Base-by-base conservation (phyloP, 2,888 invertebrate genomes). In the Conistra vaccinii region DNA sequence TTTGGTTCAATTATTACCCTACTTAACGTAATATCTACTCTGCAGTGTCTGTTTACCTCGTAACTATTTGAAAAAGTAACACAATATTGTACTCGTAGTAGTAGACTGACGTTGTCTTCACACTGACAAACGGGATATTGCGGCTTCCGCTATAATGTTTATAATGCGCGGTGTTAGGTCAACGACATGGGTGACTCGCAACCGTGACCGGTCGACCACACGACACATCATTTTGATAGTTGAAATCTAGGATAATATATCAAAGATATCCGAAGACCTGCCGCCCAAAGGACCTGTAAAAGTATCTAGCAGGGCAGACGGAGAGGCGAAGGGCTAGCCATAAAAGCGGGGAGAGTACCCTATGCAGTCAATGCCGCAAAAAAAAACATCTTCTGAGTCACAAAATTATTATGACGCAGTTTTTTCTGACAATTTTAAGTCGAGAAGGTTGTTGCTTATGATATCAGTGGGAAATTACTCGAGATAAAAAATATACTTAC, bases 111-210 rank as follows among this genome's bases (percentile, higher is more conserved):
- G 35, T n/a, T 32, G 20, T 42, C 48, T 67, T 67, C 58, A 72
- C 55, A 45, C 79, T 29, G 61, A 63, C 55, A 57, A 81, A 78
- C 78, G 76, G 81, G 57, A 81, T 53, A 80, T 61, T n/a, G 68
- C 26, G 32, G 68, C 51, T 63, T 75, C 81, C 76, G 81, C 68
- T 62, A 68, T 32, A 32, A 45, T 70, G 14, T 76, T 48, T 61
- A 42, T 57, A 55, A 55, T 74, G 67, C 4, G 26, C 51, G 75
- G 39, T 14, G 77, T 51, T 3, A 53, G 78, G 81, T 78, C 81
- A 76, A 68, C 57, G 81, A 75, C 78, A 68, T 53, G 17, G 20
- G 35, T 6, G 45, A 57, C 73, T 69, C 61, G 29, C 51, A 45
- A 35, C 63, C 63, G 45, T 78, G 73, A 73, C 71, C 63, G 63